Evolutionary conservation across 2,888 invertebrate genomes (phyloP).

Genomic region (Scaptomyza cyrtandrae): DNA sequence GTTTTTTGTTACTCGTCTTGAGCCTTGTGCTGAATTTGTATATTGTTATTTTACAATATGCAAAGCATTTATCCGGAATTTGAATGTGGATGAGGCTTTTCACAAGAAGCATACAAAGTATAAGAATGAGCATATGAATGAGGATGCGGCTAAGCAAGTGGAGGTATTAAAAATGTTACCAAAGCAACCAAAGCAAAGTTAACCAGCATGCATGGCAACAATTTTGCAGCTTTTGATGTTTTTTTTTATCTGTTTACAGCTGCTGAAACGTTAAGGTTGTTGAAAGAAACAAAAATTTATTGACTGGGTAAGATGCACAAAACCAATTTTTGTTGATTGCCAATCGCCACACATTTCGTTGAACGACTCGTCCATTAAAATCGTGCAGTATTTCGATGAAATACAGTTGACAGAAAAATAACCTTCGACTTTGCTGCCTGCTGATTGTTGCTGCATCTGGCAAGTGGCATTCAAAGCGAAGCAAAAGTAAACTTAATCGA

Average conservation of each 20-base stretch:
- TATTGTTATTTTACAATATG: conserved; percentile 74
- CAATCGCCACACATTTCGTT: conserved; percentile 57
- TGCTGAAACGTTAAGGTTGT: conserved; percentile 30
- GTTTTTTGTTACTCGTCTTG: neutral
- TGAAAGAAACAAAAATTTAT: conserved; percentile 57
- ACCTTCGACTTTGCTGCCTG: neutral
- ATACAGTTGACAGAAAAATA: neutral
- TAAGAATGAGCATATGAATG: neutral
- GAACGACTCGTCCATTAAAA: conserved; percentile 39
- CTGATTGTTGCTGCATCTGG: neutral
- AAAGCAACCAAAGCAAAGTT: conserved; percentile 14
- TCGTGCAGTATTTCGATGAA: conserved; percentile 13
- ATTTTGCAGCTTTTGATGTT: conserved; percentile 1
- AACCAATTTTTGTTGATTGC: conserved; percentile 48
- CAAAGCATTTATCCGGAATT: conserved; percentile 65
- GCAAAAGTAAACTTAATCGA: conserved; percentile 20
- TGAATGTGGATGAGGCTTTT: conserved; percentile 15
- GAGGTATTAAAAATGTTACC: conserved; percentile 8
- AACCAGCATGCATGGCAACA: conserved; percentile 21
- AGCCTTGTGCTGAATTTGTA: conserved; percentile 26
- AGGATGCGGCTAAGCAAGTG: neutral
- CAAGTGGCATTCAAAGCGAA: neutral
- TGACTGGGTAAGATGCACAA: conserved; percentile 52
- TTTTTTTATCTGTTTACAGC: conserved; percentile 28
- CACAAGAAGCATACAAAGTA: neutral